Evolutionary conservation across 1,140 invertebrate species (phyloP), one percentile per base, ranked within the genome.

Genomic region (Sminthurides bifidus): DNA sequence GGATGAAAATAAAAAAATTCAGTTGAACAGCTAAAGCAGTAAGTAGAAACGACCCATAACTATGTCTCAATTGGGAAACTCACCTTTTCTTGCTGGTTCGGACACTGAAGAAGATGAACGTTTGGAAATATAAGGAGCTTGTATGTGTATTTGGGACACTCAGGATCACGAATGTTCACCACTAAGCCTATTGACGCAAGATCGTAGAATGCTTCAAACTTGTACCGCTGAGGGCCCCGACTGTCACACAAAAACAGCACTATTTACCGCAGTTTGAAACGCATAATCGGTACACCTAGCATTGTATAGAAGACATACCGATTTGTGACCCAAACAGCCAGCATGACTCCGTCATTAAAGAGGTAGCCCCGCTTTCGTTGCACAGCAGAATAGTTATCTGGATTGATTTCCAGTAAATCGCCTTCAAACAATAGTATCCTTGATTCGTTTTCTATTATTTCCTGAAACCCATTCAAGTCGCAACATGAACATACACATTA

Each of bases 81-180:
- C 44, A 75, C 73, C 74, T 93, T 93, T 52, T 81, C 81, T 56
- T 81, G 81, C 54, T 84, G 77, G 66, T 82, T 89, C 52, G 87
- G 82, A 65, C 89, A 91, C 66, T 93, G 89, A 71, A 94, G 93
- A 37, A 94, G 82, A 68, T 90, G 81, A 1, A 89, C 88, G 66
- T 93, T 91, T 15, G 92, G 90, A 69, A 93, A 93, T 55, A 90
- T 91, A 52, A 97, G 73, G 1, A 96, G 77, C 71, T 96, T 96
- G 65, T 96, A 94, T 3, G 89, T 87, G 70, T 92, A 82, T 70
- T 92, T 93, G 0, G 92, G 81, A 54, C 81, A 85, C 44, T 86
- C 87, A 54, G 91, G 74, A 74, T 97, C 92, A 63, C 87, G 78
- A 3, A 97, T 88, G 75, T 98, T 98, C 0, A 98, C 92, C 19